Evolutionary conservation across 2,113 vertebrate species (phyloP).

Genomic region (Hippocampus barbouri): DNA sequence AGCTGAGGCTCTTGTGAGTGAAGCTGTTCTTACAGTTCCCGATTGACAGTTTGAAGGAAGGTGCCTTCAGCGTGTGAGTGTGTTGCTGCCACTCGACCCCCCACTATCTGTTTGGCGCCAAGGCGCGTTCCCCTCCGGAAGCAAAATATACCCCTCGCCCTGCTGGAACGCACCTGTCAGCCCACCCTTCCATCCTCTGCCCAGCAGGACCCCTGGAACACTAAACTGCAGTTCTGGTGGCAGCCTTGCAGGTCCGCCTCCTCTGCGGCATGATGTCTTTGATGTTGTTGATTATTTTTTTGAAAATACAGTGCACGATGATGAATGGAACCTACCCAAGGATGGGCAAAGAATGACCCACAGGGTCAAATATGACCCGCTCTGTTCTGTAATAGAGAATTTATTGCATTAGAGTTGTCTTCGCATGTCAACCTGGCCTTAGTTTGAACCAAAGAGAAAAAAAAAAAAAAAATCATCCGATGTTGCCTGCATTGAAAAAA

Average conservation of each 20-base stretch:
- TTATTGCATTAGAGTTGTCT: too few species aligned
- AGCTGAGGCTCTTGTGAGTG: constrained; percentile 25
- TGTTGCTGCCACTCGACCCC: constrained; percentile 51
- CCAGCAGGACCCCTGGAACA: constrained; percentile 13
- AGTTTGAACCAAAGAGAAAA: too few species aligned
- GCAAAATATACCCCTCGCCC: constrained; percentile 1
- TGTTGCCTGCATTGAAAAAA: too few species aligned
- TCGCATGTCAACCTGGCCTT: too few species aligned
- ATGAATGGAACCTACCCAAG: not conserved
- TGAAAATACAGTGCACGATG: constrained; percentile 9
- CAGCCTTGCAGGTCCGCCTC: constrained; percentile 20
- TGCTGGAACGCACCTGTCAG: not conserved
- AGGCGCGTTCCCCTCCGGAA: constrained; percentile 7
- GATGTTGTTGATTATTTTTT: constrained; percentile 3
- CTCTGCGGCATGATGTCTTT: not conserved
- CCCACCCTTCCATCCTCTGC: not conserved
- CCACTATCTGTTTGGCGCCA: constrained; percentile 26
- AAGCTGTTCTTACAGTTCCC: constrained; percentile 18
- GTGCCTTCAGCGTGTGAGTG: constrained; percentile 34
- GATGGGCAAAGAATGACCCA: too few species aligned
- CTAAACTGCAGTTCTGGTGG: constrained; percentile 39
- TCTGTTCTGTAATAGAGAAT: too few species aligned
- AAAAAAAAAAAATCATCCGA: too few species aligned
- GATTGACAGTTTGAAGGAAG: constrained; percentile 45
- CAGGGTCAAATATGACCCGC: too few species aligned